Evolutionary conservation across 2,888 invertebrate genomes (phyloP).

Genomic region (Aporophyla nigra): DNA sequence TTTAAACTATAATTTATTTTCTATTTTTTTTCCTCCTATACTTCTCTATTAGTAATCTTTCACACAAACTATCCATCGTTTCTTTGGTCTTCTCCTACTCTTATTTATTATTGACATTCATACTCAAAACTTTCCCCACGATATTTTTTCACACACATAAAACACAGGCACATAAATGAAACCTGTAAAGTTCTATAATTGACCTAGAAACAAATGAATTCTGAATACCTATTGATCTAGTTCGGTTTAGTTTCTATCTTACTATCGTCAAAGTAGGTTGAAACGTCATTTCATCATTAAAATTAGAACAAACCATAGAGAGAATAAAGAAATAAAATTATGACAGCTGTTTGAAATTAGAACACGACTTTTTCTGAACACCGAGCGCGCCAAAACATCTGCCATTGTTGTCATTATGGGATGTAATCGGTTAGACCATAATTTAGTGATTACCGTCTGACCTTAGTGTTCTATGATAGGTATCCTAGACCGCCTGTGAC

Average conservation of each 20-base stretch:
- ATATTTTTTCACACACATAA: background rate
- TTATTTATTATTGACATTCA: no score
- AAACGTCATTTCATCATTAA: background rate
- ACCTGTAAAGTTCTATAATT: background rate
- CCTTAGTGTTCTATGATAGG: slow-evolving; percentile 21
- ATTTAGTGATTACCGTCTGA: background rate
- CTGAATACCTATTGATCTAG: background rate
- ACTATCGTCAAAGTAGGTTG: background rate
- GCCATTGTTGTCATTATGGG: background rate
- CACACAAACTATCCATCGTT: no score
- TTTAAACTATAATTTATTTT: no score
- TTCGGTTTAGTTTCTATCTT: background rate
- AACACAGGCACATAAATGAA: background rate
- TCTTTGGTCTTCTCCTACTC: no score
- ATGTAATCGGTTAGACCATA: background rate
- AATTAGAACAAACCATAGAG: background rate
- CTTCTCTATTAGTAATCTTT: no score
- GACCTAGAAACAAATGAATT: slow-evolving; percentile 4
- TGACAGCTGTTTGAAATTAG: slow-evolving; percentile 23
- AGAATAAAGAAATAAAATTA: background rate
- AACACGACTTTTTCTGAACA: background rate
- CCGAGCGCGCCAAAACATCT: background rate
- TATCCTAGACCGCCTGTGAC: slow-evolving; percentile 16
- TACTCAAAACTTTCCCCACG: no score
- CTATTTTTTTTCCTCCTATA: no score